These are phyloP conservation scores for Centropristis striata DNA, from an alignment of 2,113 vertebrate species.

Conservation along the genomic window DNA sequence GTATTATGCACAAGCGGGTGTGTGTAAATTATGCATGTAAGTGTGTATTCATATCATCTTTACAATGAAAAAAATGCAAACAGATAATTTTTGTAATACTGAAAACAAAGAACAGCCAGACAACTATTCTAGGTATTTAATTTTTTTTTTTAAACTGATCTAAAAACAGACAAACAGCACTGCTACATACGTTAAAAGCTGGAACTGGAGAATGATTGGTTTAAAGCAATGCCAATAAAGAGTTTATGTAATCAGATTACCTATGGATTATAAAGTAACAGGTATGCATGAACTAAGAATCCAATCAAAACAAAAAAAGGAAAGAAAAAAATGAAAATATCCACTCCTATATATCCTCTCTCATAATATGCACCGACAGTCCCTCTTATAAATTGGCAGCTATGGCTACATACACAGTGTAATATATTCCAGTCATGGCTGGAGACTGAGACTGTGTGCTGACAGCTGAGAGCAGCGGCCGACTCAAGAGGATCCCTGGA, in stretches of 20 bases:
- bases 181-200: too few relatives aligned
- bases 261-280: too few relatives aligned
- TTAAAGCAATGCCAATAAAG: too few relatives aligned
- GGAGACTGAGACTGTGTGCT: slow-evolving; percentile 41
- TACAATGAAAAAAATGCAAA: neutral
- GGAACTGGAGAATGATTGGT: too few relatives aligned
- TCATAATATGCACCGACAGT: slow-evolving; percentile 1
- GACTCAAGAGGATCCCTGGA: slow-evolving; percentile 49
- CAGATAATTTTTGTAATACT: neutral
- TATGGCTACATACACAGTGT: slow-evolving; percentile 2
- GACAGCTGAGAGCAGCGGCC: slow-evolving; percentile 62
- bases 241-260: too few relatives aligned
- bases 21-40: too few relatives aligned
- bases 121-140: too few relatives aligned
- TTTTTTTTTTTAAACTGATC: too few relatives aligned
- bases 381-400: slow-evolving; percentile 8
- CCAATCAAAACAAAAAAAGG: neutral
- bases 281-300: too few relatives aligned
- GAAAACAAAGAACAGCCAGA: neutral
- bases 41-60: neutral
- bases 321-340: neutral
- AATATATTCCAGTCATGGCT: slow-evolving; percentile 56
- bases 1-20: neutral
- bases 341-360: neutral
- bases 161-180: too few relatives aligned